Evolutionary conservation across 1,140 invertebrate genomes (phyloP).

Genomic region (Papilio aristodemus): DNA sequence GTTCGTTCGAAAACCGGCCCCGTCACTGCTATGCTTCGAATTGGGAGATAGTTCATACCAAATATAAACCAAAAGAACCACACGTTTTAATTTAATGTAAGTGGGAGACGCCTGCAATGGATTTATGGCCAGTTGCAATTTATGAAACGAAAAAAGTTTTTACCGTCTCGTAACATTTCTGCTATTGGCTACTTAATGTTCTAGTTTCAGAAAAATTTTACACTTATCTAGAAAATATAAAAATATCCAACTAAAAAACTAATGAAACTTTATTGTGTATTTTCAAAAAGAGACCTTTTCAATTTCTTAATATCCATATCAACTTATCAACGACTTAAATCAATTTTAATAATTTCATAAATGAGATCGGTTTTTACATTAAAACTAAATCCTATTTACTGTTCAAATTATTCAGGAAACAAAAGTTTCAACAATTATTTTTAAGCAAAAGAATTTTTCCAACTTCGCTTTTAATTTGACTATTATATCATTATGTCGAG

Average conservation of each 20-base stretch:
- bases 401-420: not conserved
- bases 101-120: not conserved
- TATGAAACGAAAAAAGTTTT: not conserved
- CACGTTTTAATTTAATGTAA: conserved; percentile 27
- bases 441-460: conserved; percentile 1
- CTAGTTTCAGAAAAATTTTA: not conserved
- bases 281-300: too few relatives aligned
- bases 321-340: too few relatives aligned
- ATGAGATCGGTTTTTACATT: too few relatives aligned
- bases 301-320: too few relatives aligned
- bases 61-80: conserved; percentile 16
- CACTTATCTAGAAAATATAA: not conserved
- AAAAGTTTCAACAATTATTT: not conserved
- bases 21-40: conserved; percentile 42
- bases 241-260: too few relatives aligned
- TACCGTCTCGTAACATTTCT: not conserved
- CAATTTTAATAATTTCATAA: too few relatives aligned
- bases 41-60: conserved; percentile 40
- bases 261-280: too few relatives aligned
- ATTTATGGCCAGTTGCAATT: conserved; percentile 10
- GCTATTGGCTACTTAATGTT: not conserved
- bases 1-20: conserved; percentile 42
- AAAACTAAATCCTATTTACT: too few relatives aligned
- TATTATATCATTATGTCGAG: conserved; percentile 7
- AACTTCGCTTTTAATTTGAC: conserved; percentile 3